Evolutionary conservation across 2,888 invertebrate genomes (phyloP).

Genomic region (Harmothoe impar): DNA sequence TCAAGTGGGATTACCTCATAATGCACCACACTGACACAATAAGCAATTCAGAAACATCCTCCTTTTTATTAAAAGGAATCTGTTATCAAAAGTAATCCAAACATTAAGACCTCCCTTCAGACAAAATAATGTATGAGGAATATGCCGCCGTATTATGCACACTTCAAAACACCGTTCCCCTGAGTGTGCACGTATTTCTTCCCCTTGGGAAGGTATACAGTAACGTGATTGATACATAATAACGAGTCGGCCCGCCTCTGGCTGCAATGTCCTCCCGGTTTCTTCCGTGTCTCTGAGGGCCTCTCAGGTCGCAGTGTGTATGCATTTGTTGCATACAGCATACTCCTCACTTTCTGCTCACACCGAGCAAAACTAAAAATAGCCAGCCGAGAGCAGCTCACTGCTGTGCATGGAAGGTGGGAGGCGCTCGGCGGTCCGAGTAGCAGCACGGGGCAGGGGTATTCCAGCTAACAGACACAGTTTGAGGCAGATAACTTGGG

Average conservation of each 20-base stretch:
- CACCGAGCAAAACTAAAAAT: constrained; percentile 9
- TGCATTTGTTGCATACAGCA: not conserved
- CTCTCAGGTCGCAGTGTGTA: not conserved
- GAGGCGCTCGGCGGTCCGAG: not conserved
- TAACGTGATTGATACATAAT: not conserved
- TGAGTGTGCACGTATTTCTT: too few relatives aligned
- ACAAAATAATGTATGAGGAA: too few relatives aligned
- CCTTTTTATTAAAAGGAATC: too few relatives aligned
- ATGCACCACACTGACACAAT: too few relatives aligned
- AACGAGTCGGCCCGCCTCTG: not conserved
- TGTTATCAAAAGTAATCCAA: too few relatives aligned
- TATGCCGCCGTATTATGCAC: too few relatives aligned
- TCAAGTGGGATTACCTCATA: too few relatives aligned
- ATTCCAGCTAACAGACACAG: not conserved
- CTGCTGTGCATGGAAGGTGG: not conserved
- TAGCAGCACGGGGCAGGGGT: not conserved
- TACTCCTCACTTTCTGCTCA: not conserved
- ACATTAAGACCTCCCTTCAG: too few relatives aligned
- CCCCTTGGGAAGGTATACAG: not conserved
- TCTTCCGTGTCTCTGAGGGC: not conserved
- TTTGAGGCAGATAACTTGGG: not conserved
- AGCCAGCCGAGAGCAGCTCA: not conserved
- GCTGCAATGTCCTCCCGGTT: not conserved
- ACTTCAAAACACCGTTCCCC: too few relatives aligned
- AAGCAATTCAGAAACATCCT: too few relatives aligned